Evolutionary conservation across 2,888 invertebrate species (phyloP).

Genomic region (Sarcophaga variegata): DNA sequence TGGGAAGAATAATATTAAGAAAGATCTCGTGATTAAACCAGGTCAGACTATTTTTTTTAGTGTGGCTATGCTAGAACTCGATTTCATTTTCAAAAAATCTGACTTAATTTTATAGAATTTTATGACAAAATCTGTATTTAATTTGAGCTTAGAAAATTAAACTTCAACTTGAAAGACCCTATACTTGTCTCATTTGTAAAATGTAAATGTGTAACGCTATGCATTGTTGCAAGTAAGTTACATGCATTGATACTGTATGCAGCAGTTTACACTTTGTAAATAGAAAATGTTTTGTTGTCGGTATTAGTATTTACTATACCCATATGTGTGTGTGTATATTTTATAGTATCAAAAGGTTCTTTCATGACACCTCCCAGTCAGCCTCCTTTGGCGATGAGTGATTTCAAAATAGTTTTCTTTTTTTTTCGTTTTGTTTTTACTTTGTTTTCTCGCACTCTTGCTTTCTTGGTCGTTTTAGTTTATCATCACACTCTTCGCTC

Average conservation of each 20-base stretch:
- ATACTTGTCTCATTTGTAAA: too few relatives aligned
- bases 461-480: background rate
- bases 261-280: slow-evolving; percentile 30
- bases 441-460: background rate
- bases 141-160: background rate
- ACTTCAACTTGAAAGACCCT: background rate
- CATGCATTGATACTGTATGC: slow-evolving; percentile 7
- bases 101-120: too few relatives aligned
- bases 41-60: too few relatives aligned
- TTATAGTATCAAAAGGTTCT: background rate
- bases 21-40: too few relatives aligned
- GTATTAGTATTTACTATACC: background rate
- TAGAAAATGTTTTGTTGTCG: slow-evolving; percentile 12
- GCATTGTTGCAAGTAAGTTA: slow-evolving; percentile 22
- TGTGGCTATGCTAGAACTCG: too few relatives aligned
- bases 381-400: slow-evolving; percentile 60
- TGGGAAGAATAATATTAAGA: too few relatives aligned
- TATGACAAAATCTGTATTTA: background rate
- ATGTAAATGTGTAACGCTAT: slow-evolving; percentile 14
- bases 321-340: background rate
- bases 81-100: too few relatives aligned
- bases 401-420: slow-evolving; percentile 51
- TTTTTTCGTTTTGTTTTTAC: background rate
- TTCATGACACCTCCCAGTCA: slow-evolving; percentile 28
- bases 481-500: too few relatives aligned